Evolutionary conservation across 2,113 vertebrate genomes (phyloP).

Genomic region (Halichoeres trimaculatus): DNA sequence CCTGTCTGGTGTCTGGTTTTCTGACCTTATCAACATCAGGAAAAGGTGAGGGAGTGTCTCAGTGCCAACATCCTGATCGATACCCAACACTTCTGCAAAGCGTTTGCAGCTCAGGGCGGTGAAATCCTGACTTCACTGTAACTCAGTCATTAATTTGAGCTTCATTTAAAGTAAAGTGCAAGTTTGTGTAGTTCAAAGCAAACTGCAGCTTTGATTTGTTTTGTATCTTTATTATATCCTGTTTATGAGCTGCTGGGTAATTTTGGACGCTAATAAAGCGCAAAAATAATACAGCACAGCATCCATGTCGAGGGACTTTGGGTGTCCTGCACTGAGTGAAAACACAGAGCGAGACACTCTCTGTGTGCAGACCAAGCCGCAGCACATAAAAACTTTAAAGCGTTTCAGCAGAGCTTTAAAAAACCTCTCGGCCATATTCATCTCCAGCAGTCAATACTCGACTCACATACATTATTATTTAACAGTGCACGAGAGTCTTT

Average conservation of each 20-base stretch:
- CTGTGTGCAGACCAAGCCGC: background rate
- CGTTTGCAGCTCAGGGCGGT: background rate
- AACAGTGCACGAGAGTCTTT: conserved; percentile 39
- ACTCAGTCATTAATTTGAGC: too few relatives aligned
- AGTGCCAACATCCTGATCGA: background rate
- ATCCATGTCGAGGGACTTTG: background rate
- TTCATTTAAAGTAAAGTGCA: background rate
- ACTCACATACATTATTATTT: conserved; percentile 28
- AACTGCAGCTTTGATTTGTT: background rate
- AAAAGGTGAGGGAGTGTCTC: background rate
- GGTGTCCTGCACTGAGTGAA: background rate
- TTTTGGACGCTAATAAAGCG: background rate
- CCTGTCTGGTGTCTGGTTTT: background rate
- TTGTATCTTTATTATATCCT: background rate
- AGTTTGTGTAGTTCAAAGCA: background rate
- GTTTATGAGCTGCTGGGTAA: conserved; percentile 31
- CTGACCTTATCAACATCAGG: background rate
- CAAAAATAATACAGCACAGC: conserved; percentile 2
- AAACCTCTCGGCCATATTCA: conserved; percentile 14
- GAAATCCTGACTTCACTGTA: background rate
- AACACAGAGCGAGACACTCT: background rate
- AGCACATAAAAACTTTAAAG: conserved; percentile 31
- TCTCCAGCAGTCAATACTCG: background rate
- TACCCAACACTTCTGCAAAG: background rate
- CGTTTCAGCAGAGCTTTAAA: conserved; percentile 27